Evolutionary conservation across 2,888 invertebrate genomes (phyloP).

Genomic region (Andrena hattorfiana): DNA sequence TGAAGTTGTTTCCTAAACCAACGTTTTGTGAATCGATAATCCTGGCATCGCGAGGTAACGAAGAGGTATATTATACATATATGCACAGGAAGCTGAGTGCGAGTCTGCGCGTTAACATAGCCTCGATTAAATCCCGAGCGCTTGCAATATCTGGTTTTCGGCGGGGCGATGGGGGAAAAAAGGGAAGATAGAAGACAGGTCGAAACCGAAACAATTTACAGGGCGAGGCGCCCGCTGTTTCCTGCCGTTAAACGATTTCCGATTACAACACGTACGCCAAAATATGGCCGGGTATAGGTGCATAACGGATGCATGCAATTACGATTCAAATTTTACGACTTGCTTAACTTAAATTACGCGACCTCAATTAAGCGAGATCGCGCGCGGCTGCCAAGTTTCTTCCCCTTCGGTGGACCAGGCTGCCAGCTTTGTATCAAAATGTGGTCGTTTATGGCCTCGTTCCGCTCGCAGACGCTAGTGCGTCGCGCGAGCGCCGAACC

Average conservation of each 20-base stretch:
- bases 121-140: conserved; percentile 27
- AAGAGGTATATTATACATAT: neutral
- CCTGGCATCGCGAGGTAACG: neutral
- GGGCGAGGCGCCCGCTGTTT: conserved; percentile 53
- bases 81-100: neutral
- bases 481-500: neutral
- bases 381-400: conserved; percentile 67
- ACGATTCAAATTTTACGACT: conserved; percentile 74
- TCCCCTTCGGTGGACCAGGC: conserved; percentile 36
- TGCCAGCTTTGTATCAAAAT: conserved; percentile 58
- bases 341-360: conserved; percentile 75
- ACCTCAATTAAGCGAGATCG: conserved; percentile 73
- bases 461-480: conserved; percentile 10
- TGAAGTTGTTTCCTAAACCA: neutral
- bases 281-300: conserved; percentile 49
- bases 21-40: neutral
- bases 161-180: too few relatives aligned
- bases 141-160: conserved; percentile 45
- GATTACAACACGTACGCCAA: conserved; percentile 53
- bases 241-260: conserved; percentile 65
- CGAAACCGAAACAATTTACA: conserved; percentile 54
- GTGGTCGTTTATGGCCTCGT: conserved; percentile 45
- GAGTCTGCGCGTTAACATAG: conserved; percentile 8
- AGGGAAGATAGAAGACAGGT: conserved; percentile 11
- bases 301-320: conserved; percentile 74